A percentile compares a stretch with the other conserved stretches of the same genome.
Evolutionary conservation across 2,888 invertebrate genomes (phyloP).

Genomic region (Diarsia mendica): DNA sequence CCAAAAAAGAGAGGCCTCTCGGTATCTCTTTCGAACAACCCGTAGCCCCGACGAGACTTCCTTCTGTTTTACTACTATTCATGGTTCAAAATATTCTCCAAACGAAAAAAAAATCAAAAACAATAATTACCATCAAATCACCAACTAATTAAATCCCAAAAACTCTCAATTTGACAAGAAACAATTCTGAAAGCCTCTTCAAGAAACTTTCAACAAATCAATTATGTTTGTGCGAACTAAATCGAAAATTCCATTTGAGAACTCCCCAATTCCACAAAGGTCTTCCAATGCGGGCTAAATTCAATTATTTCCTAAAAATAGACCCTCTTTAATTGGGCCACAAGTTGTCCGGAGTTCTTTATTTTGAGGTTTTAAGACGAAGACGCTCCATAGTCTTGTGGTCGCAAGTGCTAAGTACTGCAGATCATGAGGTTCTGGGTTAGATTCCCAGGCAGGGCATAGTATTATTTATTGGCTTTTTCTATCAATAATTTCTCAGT

Average conservation of each 20-base stretch:
- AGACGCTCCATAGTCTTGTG: neutral
- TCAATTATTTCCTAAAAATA: conserved; percentile 55
- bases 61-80: no score
- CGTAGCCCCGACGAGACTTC: no score
- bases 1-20: no score
- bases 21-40: no score
- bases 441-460: neutral
- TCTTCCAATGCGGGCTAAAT: conserved; percentile 23
- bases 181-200: conserved; percentile 31
- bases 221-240: conserved; percentile 38
- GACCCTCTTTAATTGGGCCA: conserved; percentile 42
- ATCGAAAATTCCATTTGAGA: conserved; percentile 41
- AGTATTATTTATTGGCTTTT: neutral
- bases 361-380: conserved; percentile 28
- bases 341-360: conserved; percentile 38
- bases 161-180: conserved; percentile 17
- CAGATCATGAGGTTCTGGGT: no score
- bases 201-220: conserved; percentile 47
- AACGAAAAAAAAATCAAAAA: neutral
- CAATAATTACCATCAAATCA: conserved; percentile 10
- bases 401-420: neutral
- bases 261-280: conserved; percentile 32
- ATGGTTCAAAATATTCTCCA: neutral
- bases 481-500: neutral
- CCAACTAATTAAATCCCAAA: conserved; percentile 1